These are phyloP conservation scores for Fragum fragum DNA, from an alignment of 2,888 invertebrate species.

Conservation along the genomic window DNA sequence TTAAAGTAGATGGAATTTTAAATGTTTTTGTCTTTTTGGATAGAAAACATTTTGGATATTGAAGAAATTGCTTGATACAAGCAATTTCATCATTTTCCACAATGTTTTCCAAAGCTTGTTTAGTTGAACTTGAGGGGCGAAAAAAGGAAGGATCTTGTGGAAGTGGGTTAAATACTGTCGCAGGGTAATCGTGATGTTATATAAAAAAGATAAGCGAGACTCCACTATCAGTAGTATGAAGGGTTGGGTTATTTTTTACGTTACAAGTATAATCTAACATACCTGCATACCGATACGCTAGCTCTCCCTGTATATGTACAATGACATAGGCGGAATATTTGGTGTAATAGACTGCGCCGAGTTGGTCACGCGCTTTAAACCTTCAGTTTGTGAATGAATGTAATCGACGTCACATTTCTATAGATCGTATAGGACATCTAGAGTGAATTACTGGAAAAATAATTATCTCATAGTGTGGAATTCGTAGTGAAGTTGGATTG, in stretches of 20 bases:
- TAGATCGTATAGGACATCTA: background rate
- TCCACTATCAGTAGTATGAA: no score
- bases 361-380: conserved; percentile 24
- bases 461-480: conserved; percentile 10
- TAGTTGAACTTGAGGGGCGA: no score
- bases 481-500: background rate
- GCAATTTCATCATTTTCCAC: no score
- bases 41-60: no score
- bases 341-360: conserved; percentile 2
- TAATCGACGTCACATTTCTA: background rate
- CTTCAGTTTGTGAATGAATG: conserved; percentile 22
- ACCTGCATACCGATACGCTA: conserved; percentile 48
- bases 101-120: no score
- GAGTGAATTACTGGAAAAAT: background rate
- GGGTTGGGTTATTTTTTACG: conserved; percentile 14
- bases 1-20: no score
- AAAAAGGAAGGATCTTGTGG: no score
- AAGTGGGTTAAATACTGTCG: no score
- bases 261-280: background rate
- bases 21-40: no score
- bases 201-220: no score
- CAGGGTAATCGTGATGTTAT: no score
- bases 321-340: conserved; percentile 54
- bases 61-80: no score
- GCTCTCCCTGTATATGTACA: conserved; percentile 25